Evolutionary conservation across 2,888 invertebrate genomes (phyloP), one percentile per base, ranked within the genome.

Genomic region (Zele albiditarsus): DNA sequence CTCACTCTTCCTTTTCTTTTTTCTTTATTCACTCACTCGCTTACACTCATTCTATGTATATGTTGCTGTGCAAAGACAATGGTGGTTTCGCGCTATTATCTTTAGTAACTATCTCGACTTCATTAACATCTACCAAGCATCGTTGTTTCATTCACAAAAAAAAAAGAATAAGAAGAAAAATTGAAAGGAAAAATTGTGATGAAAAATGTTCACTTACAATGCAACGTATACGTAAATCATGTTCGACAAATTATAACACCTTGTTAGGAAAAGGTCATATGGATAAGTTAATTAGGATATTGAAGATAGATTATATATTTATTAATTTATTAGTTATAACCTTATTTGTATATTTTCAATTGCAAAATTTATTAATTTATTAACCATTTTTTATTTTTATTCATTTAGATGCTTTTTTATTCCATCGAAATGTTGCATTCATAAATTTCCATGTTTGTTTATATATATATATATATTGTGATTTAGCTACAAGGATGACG

Each of bases 61-160:
- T 53, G 8, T 53, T 53, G n/a, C 6, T 53, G 20, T 20, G 8
- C 60, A 71, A 77, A 80, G 73, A 80, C 80, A 80, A 78, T 78
- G 68, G 77, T 62, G 20, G 20, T 20, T 53, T n/a, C 49, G 71
- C 60, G 42, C 74, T 66, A 73, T 66, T 77, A 80, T 80, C 80
- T 76, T 16, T 14, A 68, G 70, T 75, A 76, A 70, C 71, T 71
- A 80, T 79, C 78, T 74, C 70, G 70, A 62, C 76, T 77, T 77
- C 78, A 76, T 80, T 80, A 80, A 73, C 73, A 58, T 72, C 77
- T 57, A 33, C 66, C 70, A 73, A 65, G 28, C 63, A 49, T 63
- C 58, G 58, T n/a, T 28, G 25, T 63, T 66, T 46, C 57, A 27
- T 65, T 23, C 27, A 58, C 3, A 12, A 49, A 67, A 38, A 28